phyloP scores from a whole-genome alignment of 2,797 vertebrate genomes.

The Schizopygopsis pylzovi region DNA sequence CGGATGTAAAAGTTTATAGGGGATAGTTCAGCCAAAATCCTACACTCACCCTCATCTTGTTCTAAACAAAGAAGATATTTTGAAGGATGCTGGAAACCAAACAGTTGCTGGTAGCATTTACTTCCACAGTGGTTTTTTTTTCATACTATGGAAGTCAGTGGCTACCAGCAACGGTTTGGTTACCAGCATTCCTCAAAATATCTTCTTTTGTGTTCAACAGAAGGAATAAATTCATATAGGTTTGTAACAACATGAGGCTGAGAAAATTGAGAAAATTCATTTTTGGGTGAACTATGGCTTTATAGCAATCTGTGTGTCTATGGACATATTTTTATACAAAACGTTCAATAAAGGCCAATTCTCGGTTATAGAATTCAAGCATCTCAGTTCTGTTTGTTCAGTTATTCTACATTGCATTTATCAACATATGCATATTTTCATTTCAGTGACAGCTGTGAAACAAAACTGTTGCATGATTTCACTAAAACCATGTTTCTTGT shows the following conservation, averaged over 20 bases:
- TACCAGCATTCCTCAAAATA: neutral
- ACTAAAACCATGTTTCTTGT: neutral
- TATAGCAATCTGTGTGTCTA: neutral
- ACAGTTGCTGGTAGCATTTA: neutral
- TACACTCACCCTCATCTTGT: neutral
- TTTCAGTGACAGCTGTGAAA: neutral
- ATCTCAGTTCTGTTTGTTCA: conserved; percentile 47
- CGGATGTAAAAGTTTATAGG: neutral
- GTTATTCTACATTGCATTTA: conserved; percentile 32
- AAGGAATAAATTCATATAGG: neutral
- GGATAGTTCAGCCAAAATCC: neutral
- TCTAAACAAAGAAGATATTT: neutral
- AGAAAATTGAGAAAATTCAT: neutral
- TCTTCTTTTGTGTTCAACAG: neutral
- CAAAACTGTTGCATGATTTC: neutral
- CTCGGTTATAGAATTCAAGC: conserved; percentile 43
- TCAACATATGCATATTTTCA: neutral
- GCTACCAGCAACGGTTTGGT: neutral
- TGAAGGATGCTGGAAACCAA: neutral
- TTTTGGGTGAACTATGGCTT: neutral
- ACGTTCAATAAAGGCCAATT: conserved; percentile 20
- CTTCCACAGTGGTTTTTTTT: neutral
- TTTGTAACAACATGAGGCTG: neutral
- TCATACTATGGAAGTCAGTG: neutral
- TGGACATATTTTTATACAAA: neutral